Conservation (phyloP, 2,797 vertebrate species). For the Cyclopterus lumpus region DNA sequence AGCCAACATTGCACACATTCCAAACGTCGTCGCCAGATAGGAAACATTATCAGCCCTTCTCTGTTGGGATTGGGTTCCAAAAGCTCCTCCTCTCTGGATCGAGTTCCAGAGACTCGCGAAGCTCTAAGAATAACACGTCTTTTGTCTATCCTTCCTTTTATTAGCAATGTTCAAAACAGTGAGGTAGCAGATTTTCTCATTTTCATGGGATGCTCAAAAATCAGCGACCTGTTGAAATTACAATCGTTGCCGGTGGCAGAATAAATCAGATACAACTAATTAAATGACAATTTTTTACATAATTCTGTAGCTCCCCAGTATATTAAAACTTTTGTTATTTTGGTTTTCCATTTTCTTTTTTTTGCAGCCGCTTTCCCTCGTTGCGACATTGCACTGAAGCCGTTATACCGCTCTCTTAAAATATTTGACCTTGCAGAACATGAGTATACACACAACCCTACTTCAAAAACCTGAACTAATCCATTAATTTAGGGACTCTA, state of each 20-base stretch:
- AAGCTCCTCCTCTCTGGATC: too few species aligned
- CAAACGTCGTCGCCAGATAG: background rate
- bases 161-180: background rate
- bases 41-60: background rate
- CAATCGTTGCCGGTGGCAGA: background rate
- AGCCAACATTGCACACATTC: slow-evolving; percentile 1
- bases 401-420: background rate
- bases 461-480: background rate
- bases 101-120: too few species aligned
- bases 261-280: background rate
- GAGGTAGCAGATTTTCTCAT: background rate
- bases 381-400: background rate
- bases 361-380: background rate
- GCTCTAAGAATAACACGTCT: too few species aligned
- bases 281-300: background rate
- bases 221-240: background rate
- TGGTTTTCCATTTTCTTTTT: too few species aligned
- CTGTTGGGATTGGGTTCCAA: too few species aligned
- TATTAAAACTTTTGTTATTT: too few species aligned
- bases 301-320: too few species aligned
- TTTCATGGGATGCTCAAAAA: background rate
- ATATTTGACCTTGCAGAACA: too few species aligned
- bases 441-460: too few species aligned
- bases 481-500: too few species aligned
- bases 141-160: background rate